Evolutionary conservation across 1,140 invertebrate species (phyloP).

Genomic region (Amyelois transitella): DNA sequence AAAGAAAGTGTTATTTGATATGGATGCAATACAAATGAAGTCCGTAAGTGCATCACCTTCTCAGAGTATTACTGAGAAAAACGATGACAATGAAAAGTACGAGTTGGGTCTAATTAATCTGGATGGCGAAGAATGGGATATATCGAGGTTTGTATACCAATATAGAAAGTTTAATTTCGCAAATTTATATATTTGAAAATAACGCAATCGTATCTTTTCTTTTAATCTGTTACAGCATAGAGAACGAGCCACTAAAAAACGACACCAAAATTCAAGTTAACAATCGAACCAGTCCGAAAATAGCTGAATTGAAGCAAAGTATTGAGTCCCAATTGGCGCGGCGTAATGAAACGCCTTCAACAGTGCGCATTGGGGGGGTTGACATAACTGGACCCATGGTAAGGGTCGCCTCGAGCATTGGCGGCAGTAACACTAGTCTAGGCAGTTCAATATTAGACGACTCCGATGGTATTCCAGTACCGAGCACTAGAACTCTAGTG

Average conservation of each 20-base stretch:
- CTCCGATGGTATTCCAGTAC: slow-evolving; percentile 35
- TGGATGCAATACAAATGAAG: slow-evolving; percentile 73
- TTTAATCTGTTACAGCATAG: slow-evolving; percentile 41
- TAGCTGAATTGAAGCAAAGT: slow-evolving; percentile 58
- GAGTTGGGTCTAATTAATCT: slow-evolving; percentile 52
- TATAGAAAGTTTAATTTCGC: background rate
- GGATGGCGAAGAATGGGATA: slow-evolving; percentile 70
- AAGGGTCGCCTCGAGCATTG: slow-evolving; percentile 35
- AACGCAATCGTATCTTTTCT: background rate
- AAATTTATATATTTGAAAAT: background rate
- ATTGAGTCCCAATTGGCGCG: slow-evolving; percentile 61
- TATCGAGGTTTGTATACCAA: slow-evolving; percentile 66
- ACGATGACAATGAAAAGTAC: slow-evolving; percentile 52
- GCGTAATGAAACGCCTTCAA: slow-evolving; percentile 51
- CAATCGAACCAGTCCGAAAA: slow-evolving; percentile 53
- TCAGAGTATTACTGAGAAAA: slow-evolving; percentile 56
- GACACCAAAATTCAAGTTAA: slow-evolving; percentile 35
- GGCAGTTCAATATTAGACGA: slow-evolving; percentile 66
- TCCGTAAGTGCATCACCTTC: slow-evolving; percentile 65
- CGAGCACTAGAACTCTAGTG: slow-evolving; percentile 35
- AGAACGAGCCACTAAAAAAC: slow-evolving; percentile 45
- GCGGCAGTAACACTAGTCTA: slow-evolving; percentile 63
- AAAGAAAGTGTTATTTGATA: slow-evolving; percentile 78
- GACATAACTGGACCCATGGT: slow-evolving; percentile 35
- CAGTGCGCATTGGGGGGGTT: slow-evolving; percentile 42